Base-by-base conservation (phyloP, 2,888 invertebrate species). In the Cartodere bifasciata region DNA sequence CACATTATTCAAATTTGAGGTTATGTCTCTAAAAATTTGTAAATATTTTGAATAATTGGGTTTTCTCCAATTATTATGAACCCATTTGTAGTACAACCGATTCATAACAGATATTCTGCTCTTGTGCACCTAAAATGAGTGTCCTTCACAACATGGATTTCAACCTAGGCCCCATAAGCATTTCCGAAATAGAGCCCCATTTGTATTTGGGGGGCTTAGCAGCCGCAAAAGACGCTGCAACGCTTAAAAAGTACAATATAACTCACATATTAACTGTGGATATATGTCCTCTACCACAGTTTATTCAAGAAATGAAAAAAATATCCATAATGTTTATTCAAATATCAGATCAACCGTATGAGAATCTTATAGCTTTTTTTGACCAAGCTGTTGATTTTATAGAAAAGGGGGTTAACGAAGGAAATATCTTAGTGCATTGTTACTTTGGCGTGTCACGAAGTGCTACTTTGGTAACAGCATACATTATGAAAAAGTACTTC, bases 381-480 rank as follows among this genome's bases (percentile, higher is more conserved):
- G 79, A 82, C 39, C 75, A 79, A 26, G 76, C 84, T 31, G 75
- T 75, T 49, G 63, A 70, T 3, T 92, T 86, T 49, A 87, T 92
- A 35, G 68, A 71, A 39, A 81, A 81, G 2, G 63, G 75, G 32
- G 54, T 73, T 4, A 53, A 55, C 2, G 67, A 68, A 17, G 80
- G 82, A 23, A 74, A 65, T 34, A 72, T 90, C 4, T 64, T 92
- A 9, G 86, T 91, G 2, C 92, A 94, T 53, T 94, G 92, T 58
- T 86, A 86, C 55, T 90, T 80, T 48, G 92, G 92, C 9, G 80
- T 90, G 3, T 92, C 91, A 1, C 70, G 92, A 31, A 91, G 91
- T 54, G 84, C 88, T 0, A 79, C 90, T 0, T 67, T 90, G 3
- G 81, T 90, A 1, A 77, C 88, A 33, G 88, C 84, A 1, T 88